Percentiles rank a stretch among this genome's conserved stretches.
Conservation (phyloP, 2,797 vertebrate genomes). For the Lithobates pipiens region DNA sequence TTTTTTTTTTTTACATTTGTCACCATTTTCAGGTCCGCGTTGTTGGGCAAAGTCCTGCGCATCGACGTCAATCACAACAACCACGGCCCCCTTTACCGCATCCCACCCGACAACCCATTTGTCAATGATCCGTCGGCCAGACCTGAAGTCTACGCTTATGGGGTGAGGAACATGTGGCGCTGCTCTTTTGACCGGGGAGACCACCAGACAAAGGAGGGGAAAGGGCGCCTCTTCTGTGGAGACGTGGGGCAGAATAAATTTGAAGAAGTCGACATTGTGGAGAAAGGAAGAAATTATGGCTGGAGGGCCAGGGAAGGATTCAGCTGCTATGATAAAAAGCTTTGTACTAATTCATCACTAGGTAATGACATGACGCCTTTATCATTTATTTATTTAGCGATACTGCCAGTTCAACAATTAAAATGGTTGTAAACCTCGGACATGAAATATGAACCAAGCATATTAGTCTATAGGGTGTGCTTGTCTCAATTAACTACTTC, state of each 20-base stretch:
- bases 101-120: constrained; percentile 92
- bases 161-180: constrained; percentile 96
- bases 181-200: constrained; percentile 94
- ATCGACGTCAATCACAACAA: constrained; percentile 87
- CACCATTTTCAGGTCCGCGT: constrained; percentile 80
- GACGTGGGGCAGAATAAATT: constrained; percentile 96
- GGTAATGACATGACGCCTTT: constrained; percentile 78
- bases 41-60: constrained; percentile 93
- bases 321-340: constrained; percentile 92
- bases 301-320: constrained; percentile 96
- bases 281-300: constrained; percentile 91
- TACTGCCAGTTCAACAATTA: background rate
- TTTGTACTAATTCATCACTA: constrained; percentile 89
- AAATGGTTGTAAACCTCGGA: too few relatives aligned
- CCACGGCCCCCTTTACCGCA: constrained; percentile 83
- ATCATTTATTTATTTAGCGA: too few relatives aligned
- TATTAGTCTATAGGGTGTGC: too few relatives aligned
- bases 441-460: too few relatives aligned
- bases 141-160: constrained; percentile 89
- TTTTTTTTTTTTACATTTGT: background rate
- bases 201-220: constrained; percentile 81
- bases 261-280: constrained; percentile 91
- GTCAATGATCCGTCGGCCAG: constrained; percentile 77
- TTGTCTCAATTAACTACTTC: too few relatives aligned
- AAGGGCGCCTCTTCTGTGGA: constrained; percentile 92